phyloP scores from a whole-genome alignment of 2,888 invertebrate genomes.

The Operophtera brumata region DNA sequence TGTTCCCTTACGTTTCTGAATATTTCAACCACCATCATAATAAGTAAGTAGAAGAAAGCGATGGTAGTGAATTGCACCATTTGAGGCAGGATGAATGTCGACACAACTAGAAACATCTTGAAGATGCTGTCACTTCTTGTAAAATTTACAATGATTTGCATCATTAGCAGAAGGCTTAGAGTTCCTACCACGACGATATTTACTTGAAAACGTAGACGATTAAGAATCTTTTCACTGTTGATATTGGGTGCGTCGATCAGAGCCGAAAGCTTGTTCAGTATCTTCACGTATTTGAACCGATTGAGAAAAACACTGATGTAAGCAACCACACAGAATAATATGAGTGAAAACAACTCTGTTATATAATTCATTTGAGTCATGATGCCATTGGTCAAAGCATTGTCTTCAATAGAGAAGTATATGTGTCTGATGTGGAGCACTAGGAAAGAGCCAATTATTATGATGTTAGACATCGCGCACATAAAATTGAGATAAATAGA shows the following conservation, averaged over 20 bases:
- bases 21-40: conserved; percentile 49
- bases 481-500: conserved; percentile 58
- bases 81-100: conserved; percentile 58
- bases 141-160: conserved; percentile 52
- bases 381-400: conserved; percentile 45
- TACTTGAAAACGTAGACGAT: conserved; percentile 43
- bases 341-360: conserved; percentile 47
- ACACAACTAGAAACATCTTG: conserved; percentile 55
- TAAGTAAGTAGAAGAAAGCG: conserved; percentile 52
- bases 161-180: conserved; percentile 36
- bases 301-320: conserved; percentile 52
- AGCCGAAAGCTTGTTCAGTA: conserved; percentile 51
- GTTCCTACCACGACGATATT: conserved; percentile 36
- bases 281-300: conserved; percentile 50
- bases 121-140: conserved; percentile 51
- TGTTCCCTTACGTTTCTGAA: conserved; percentile 48
- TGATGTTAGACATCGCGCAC: conserved; percentile 44
- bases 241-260: conserved; percentile 41
- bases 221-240: conserved; percentile 38
- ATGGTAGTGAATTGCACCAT: conserved; percentile 55
- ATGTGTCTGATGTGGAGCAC: conserved; percentile 50
- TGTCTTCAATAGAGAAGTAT: conserved; percentile 39
- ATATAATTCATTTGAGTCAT: conserved; percentile 62
- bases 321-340: conserved; percentile 43
- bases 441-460: conserved; percentile 46